Base-by-base conservation (phyloP, 2,113 vertebrate genomes). In the Vireo altiloquus region DNA sequence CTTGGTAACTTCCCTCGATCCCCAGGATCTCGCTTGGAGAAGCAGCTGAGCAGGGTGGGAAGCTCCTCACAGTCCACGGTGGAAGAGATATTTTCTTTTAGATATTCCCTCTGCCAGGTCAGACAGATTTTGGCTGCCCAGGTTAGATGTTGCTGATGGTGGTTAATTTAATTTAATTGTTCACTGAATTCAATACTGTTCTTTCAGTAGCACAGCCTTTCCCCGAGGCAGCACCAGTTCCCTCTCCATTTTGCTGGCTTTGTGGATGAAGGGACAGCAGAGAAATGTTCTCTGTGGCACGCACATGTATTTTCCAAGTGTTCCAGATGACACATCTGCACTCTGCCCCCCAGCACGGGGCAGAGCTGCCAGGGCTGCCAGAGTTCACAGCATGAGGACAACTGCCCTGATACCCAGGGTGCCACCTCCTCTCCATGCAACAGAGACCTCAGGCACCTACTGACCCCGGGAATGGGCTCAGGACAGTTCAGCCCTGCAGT, bases 361-460 rank as follows among this genome's bases (percentile, higher is more conserved):
- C 79, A 35, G 42, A 61, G 68, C 31, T 28, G 4, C 40, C 12
- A 8, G 50, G 33, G 56, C 33, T 69, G 71, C 24, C 66, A 70
- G 77, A 75, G 72, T 7, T 72, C 64, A 53, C 64, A 69, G 54
- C 50, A 78, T 0, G 0, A 44, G 24, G 39, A 82, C 57, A 68
- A 13, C 22, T 33, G 68, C 37, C 25, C 72, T 47, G 22, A 13
- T n/a, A 28, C 23, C 9, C 11, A 1, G 25, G n/a, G 13, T 82
- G 33, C 23, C 82, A 50, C 60, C 11, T 82, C 74, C 56, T 79
- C 70, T 5, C 0, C 0, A 1, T 1, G 21, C 35, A 68, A 42
- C 56, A 11, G 1, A 2, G 52, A 81, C n/a, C 87, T 93, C 64
- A 27, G 64, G 39, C 53, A 18, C 8, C 75, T 23, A 0, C 22